Evolutionary conservation across 2,888 invertebrate species (phyloP), one percentile per base, ranked within the genome.

Genomic region (Cheilosia urbana): DNA sequence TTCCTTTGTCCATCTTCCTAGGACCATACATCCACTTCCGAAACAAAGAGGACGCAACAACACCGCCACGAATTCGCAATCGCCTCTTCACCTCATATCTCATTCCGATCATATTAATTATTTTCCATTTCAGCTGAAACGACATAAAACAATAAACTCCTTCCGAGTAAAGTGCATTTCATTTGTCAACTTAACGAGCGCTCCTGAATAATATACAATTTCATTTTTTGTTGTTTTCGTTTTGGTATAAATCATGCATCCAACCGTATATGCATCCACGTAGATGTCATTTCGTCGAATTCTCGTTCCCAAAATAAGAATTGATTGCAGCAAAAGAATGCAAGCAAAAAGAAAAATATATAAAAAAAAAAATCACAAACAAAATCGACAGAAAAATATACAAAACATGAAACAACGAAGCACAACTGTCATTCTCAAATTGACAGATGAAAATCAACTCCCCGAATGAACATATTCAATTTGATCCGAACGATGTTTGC

Each of bases 361-460:
- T n/a, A 73, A 49, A 60, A 68, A 51, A 21, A 30, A 30, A 15
- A 21, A 4, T 2, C 2, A 6, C 51, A 24, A 51, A 51, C 51
- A 51, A 51, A 73, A 42, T 55, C 83, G 49, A 78, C 72, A 77
- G 77, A 68, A 73, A 78, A 79, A 79, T 79, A 79, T 79, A 78
- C 66, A 79, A 57, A 71, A 84, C 76, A 81, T 76, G 85, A 80
- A 85, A 85, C 72, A 85, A 85, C 85, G 76, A 81, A 85, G 68
- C 80, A 85, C 80, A 85, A 85, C 85, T 80, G 85, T 81, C 85
- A 85, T 85, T 85, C 85, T 87, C 87, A 87, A 88, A 87, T 88
- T 87, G 88, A 88, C 88, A 88, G 87, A 87, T 87, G 87, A 88
- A 88, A 88, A 88, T 87, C 87, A 87, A 87, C 88, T 87, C 87